Evolutionary conservation across 2,888 invertebrate genomes (phyloP).

Genomic region (Copidosoma aretas): DNA sequence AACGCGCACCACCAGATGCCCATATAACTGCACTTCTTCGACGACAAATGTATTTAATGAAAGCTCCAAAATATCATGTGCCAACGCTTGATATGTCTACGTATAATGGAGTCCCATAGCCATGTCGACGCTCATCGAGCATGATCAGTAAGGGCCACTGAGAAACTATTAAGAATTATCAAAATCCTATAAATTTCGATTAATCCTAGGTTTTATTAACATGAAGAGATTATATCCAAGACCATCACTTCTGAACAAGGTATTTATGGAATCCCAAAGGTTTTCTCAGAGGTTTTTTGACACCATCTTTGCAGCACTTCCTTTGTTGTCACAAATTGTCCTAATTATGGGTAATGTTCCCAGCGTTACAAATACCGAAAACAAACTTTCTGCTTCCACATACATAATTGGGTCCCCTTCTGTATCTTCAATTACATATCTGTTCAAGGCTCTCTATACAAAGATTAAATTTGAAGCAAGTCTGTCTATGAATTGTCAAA

Average conservation of each 20-base stretch:
- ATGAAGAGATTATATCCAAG: slow-evolving; percentile 72
- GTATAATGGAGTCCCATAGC: slow-evolving; percentile 98
- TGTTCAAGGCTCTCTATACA: slow-evolving; percentile 80
- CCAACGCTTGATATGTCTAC: slow-evolving; percentile 99
- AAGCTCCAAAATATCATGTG: slow-evolving; percentile 94
- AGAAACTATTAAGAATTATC: slow-evolving; percentile 63
- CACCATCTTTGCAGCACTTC: slow-evolving; percentile 98
- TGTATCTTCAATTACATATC: slow-evolving; percentile 90
- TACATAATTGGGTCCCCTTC: slow-evolving; percentile 96
- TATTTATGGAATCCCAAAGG: slow-evolving; percentile 94
- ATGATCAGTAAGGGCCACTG: slow-evolving; percentile 92
- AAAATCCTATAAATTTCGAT: slow-evolving; percentile 22
- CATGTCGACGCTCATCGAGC: slow-evolving; percentile 93
- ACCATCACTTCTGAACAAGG: slow-evolving; percentile 88
- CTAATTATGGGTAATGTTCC: slow-evolving; percentile 75
- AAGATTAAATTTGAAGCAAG: slow-evolving; percentile 8
- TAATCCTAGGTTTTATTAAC: slow-evolving; percentile 47
- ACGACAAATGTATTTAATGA: slow-evolving; percentile 84
- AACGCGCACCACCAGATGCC: slow-evolving; percentile 70
- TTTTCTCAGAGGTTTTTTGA: slow-evolving; percentile 95
- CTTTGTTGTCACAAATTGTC: slow-evolving; percentile 89
- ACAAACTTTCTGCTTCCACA: slow-evolving; percentile 92
- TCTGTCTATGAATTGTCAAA: slow-evolving; percentile 17
- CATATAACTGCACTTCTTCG: slow-evolving; percentile 68
- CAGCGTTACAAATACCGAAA: slow-evolving; percentile 96